A percentile compares a stretch with the other conserved stretches of the same genome.
Evolutionary conservation across 2,113 vertebrate species (phyloP).

Genomic region (Scomber japonicus): DNA sequence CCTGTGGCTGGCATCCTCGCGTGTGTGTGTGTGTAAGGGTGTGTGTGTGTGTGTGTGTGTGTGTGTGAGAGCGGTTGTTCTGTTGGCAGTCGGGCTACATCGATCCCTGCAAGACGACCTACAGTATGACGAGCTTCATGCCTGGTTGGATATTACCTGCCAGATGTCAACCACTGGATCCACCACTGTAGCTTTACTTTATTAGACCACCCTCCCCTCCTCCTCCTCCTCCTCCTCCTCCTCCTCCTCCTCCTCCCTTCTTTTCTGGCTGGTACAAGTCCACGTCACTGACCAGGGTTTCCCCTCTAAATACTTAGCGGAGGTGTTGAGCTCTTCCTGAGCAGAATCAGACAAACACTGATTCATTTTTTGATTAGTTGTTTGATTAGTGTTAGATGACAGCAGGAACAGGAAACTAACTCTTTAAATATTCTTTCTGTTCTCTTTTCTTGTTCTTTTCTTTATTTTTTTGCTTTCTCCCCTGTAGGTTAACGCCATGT

Average conservation of each 20-base stretch:
- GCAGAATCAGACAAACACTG: slow-evolving; percentile 5
- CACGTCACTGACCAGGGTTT: neutral
- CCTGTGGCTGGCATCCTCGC: neutral
- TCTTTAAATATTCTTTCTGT: neutral
- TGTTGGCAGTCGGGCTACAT: slow-evolving; percentile 12
- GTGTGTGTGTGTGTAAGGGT: neutral
- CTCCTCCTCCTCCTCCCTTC: too few species aligned
- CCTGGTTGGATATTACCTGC: slow-evolving; percentile 20
- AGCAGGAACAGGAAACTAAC: neutral
- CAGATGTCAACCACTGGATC: neutral
- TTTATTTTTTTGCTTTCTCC: neutral
- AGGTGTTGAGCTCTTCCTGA: slow-evolving; percentile 16
- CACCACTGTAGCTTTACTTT: neutral
- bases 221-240: too few species aligned
- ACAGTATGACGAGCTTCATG: neutral
- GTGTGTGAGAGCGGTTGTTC: neutral
- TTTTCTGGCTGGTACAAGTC: neutral
- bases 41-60: neutral
- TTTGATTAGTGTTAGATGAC: neutral
- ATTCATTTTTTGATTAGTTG: neutral
- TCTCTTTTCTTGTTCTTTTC: neutral
- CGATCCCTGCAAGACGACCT: neutral
- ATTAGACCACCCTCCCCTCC: too few species aligned
- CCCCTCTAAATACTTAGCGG: neutral
- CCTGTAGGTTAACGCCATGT: neutral